Evolutionary conservation across 2,888 invertebrate genomes (phyloP), one percentile per base, ranked within the genome.

Genomic region (Dugesia japonica): DNA sequence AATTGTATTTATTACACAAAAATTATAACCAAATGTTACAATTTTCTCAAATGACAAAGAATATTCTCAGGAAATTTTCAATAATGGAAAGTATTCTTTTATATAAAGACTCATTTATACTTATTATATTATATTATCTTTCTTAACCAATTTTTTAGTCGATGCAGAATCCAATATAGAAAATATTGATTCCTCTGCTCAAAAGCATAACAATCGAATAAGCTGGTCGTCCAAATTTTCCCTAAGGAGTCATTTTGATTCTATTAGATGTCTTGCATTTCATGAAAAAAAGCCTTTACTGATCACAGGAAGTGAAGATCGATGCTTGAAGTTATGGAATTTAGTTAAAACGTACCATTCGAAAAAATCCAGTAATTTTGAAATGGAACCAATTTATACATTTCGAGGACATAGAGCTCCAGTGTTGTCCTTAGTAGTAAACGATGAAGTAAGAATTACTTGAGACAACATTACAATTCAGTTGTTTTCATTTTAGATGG

Each of bases 321-420:
- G 95, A 85, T 97, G 97, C 74, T 88, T 98, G 71, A 99, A 99
- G 86, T 87, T 98, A 83, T 99, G 98, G 98, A 98, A 98, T 88
- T 88, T 98, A 80, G 92, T 93, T 86, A 94, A 94, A 87, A 94
- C 94, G 76, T 92, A 94, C 81, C 93, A 93, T 81, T 92, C 94
- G 79, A 95, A 95, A 88, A 94, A 94, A 88, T 88, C 84, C 26
- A 93, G 93, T 56, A 56, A 56, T 76, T 87, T 94, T 80, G 98
- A 99, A 85, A 93, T 98, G 79, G 98, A 98, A 87, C 98, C 98
- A 75, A 88, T 97, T 20, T 97, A 98, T 86, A 99, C 98, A 80
- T 99, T 98, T 88, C 89, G 97, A 81, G 92, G 91, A 78, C 97
- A 98, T 80, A 81, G 81, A 79, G 94, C 93, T 76, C 91, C 97